phyloP scores from a whole-genome alignment of 2,113 vertebrate species.

The Rhinopomastus cyanomelas region DNA sequence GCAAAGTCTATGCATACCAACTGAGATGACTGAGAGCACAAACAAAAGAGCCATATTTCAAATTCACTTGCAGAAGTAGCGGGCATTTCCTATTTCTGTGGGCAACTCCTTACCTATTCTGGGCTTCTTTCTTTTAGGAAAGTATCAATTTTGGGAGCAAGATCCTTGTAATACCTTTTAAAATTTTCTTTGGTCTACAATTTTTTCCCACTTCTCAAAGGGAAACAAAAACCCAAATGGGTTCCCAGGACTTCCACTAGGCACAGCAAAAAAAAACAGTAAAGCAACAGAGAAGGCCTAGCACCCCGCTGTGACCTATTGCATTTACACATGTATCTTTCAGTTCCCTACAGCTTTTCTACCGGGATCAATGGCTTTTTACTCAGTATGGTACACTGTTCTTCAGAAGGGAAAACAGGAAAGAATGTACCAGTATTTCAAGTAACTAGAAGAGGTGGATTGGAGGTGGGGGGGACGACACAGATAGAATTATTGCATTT shows the following conservation, averaged over 20 bases:
- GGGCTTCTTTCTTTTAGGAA: background rate
- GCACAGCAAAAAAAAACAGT: slow-evolving; percentile 4
- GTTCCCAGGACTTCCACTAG: background rate
- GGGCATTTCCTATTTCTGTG: no score
- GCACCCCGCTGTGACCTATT: background rate
- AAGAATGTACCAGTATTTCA: background rate
- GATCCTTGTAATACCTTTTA: background rate
- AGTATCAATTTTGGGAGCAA: background rate
- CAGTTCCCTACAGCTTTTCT: background rate
- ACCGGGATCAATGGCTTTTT: slow-evolving; percentile 1
- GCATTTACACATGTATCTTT: background rate
- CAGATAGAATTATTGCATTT: background rate
- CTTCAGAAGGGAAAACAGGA: background rate
- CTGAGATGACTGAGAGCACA: background rate
- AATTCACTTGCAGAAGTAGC: background rate
- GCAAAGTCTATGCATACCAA: background rate
- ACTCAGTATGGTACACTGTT: background rate
- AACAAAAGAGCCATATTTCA: background rate
- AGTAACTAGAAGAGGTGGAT: background rate
- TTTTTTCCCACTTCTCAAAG: background rate
- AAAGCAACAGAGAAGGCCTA: background rate
- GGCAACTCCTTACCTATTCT: background rate
- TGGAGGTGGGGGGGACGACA: no score
- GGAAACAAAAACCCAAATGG: background rate
- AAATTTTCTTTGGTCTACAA: background rate